Evolutionary conservation across 2,797 vertebrate genomes (phyloP).

Genomic region (Leptoclinus maculatus): DNA sequence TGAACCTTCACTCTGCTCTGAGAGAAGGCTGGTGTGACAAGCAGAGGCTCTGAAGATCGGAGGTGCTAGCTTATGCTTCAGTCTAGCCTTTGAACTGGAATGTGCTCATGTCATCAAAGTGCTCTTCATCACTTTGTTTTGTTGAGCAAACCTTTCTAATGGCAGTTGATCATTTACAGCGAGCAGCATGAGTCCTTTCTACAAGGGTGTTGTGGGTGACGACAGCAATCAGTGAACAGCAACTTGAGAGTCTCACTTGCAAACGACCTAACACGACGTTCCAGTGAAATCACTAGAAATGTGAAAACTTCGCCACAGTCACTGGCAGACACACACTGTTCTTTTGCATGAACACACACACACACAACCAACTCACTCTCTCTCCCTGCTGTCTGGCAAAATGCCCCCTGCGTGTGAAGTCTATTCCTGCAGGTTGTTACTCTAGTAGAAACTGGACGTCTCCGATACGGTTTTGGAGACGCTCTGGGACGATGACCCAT

Average conservation of each 20-base stretch:
- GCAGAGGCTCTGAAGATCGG: constrained; percentile 40
- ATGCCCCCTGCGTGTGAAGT: background rate
- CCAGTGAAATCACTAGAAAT: constrained; percentile 9
- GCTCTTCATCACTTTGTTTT: constrained; percentile 3
- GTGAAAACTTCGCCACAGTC: constrained; percentile 18
- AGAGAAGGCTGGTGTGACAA: constrained; percentile 34
- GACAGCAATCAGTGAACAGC: constrained; percentile 14
- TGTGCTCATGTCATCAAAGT: constrained; percentile 18
- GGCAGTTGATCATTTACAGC: constrained; percentile 1
- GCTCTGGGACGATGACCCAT: constrained; percentile 91
- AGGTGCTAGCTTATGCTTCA: constrained; percentile 15
- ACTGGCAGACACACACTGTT: constrained; percentile 23
- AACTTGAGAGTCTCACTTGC: constrained; percentile 21
- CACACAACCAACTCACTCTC: constrained; percentile 29
- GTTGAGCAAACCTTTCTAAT: constrained; percentile 4
- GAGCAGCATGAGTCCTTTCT: background rate
- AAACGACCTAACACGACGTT: constrained; percentile 13
- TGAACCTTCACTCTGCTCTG: constrained; percentile 32
- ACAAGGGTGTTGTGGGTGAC: background rate
- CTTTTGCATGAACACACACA: constrained; percentile 25
- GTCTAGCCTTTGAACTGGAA: constrained; percentile 42
- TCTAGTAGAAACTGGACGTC: constrained; percentile 93
- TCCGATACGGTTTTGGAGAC: constrained; percentile 92
- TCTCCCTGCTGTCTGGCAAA: constrained; percentile 9
- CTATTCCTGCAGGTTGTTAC: constrained; percentile 85